A percentile compares a stretch with the other conserved stretches of the same genome.
These are phyloP conservation scores for Enteromius argenteus DNA, from an alignment of 2,797 vertebrate genomes.

Conservation along the genomic window DNA sequence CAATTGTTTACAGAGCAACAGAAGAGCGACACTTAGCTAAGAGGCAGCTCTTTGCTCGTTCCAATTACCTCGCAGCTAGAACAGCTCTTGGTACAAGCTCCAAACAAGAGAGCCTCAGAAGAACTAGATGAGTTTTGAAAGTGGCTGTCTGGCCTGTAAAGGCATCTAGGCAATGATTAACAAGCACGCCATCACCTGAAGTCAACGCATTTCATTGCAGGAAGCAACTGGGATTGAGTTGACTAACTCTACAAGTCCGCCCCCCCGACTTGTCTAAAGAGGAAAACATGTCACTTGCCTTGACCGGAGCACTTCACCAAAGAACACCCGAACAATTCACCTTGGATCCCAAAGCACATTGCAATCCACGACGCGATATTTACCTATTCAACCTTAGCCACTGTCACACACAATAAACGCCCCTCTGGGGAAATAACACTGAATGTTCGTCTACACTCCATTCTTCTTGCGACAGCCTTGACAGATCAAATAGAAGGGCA, in stretches of 20 bases:
- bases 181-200: constrained; percentile 1
- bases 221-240: neutral
- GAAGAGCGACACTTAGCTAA: constrained; percentile 34
- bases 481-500: constrained; percentile 38
- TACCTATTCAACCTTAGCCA: constrained; percentile 19
- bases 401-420: constrained; percentile 26
- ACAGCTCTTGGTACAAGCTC: constrained; percentile 29
- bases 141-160: constrained; percentile 8
- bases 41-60: constrained; percentile 27
- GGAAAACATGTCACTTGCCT: constrained; percentile 23
- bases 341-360: constrained; percentile 20
- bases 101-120: constrained; percentile 16
- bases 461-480: constrained; percentile 31
- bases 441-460: constrained; percentile 14
- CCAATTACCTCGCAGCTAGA: constrained; percentile 34
- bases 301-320: constrained; percentile 32
- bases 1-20: constrained; percentile 37
- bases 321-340: constrained; percentile 13
- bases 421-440: constrained; percentile 23
- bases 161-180: constrained; percentile 7
- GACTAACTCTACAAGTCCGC: constrained; percentile 1
- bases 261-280: neutral
- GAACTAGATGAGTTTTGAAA: constrained; percentile 9
- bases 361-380: neutral
- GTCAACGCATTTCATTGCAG: constrained; percentile 4